phyloP scores from a whole-genome alignment of 2,113 vertebrate species.

The Pterophyllum scalare region DNA sequence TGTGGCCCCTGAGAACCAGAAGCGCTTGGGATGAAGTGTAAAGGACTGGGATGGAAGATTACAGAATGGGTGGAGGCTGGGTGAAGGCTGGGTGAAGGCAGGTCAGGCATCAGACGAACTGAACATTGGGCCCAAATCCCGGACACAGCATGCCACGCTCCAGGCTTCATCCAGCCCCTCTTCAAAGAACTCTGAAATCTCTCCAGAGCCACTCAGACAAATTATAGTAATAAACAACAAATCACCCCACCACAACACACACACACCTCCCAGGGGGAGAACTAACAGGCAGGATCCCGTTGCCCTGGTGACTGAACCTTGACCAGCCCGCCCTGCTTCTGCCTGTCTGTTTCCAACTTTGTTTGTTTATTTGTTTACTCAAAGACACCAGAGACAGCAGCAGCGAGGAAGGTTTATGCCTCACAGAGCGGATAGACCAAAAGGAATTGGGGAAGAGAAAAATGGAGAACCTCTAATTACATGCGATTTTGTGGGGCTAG shows the following conservation, averaged over 20 bases:
- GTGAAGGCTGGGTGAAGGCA: constrained; percentile 17
- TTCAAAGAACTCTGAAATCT: constrained; percentile 76
- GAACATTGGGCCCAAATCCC: constrained; percentile 67
- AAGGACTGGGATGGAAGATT: constrained; percentile 52
- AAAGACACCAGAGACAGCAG: constrained; percentile 62
- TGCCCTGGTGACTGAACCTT: constrained; percentile 69
- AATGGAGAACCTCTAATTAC: constrained; percentile 72
- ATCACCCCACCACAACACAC: constrained; percentile 43
- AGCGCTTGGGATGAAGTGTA: constrained; percentile 49
- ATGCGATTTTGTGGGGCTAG: constrained; percentile 68
- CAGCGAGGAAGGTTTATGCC: constrained; percentile 58
- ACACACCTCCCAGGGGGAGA: constrained; percentile 63
- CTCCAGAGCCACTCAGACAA: constrained; percentile 77
- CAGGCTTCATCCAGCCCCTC: constrained; percentile 64
- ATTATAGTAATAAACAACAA: constrained; percentile 82
- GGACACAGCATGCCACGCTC: constrained; percentile 71
- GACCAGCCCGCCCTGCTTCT: constrained; percentile 63
- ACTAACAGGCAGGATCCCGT: constrained; percentile 67
- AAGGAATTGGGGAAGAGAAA: constrained; percentile 38
- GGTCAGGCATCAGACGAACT: constrained; percentile 33
- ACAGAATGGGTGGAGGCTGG: constrained; percentile 29
- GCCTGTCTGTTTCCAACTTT: constrained; percentile 69
- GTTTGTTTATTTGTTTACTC: constrained; percentile 77
- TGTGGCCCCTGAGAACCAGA: constrained; percentile 48
- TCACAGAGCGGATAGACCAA: constrained; percentile 51